A percentile compares a stretch with the other conserved stretches of the same genome.
phyloP scores from a whole-genome alignment of 1,140 invertebrate genomes.

The Drosophila ogumai region DNA sequence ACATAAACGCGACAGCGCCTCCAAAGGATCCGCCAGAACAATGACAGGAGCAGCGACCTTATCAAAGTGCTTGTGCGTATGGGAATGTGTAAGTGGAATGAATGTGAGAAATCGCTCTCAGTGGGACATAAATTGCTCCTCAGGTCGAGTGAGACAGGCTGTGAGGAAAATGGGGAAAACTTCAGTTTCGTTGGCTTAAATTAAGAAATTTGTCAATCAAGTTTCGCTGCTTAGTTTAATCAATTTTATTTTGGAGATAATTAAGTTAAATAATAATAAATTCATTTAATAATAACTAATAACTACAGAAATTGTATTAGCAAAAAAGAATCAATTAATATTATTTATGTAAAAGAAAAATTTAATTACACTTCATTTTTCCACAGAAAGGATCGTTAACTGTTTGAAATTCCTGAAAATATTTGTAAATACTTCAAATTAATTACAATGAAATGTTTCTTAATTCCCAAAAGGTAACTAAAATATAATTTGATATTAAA shows the following conservation, averaged over 20 bases:
- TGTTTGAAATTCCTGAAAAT: background rate
- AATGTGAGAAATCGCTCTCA: slow-evolving; percentile 5
- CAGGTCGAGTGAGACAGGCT: slow-evolving; percentile 35
- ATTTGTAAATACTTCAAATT: background rate
- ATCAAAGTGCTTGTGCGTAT: slow-evolving; percentile 30
- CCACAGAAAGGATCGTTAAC: background rate
- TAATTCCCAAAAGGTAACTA: background rate
- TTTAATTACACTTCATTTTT: background rate
- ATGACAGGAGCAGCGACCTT: slow-evolving; percentile 29
- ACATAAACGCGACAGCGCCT: slow-evolving; percentile 57
- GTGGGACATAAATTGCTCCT: slow-evolving; percentile 55
- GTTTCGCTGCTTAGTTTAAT: too few relatives aligned
- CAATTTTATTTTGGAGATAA: too few relatives aligned
- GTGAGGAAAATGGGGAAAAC: background rate
- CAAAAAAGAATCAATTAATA: too few relatives aligned
- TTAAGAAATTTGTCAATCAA: too few relatives aligned
- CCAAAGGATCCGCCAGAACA: slow-evolving; percentile 18
- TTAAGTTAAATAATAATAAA: too few relatives aligned
- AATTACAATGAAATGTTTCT: background rate
- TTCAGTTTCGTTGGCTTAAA: too few relatives aligned
- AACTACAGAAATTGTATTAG: too few relatives aligned
- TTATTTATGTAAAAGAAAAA: background rate
- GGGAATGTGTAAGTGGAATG: slow-evolving; percentile 14
- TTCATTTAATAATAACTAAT: too few relatives aligned
- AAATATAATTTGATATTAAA: background rate